Percentiles rank a stretch among this genome's conserved stretches.
Evolutionary conservation across 92 coral and sea anemone genomes (phyloP).

Genomic region (Heteractis magnifica): DNA sequence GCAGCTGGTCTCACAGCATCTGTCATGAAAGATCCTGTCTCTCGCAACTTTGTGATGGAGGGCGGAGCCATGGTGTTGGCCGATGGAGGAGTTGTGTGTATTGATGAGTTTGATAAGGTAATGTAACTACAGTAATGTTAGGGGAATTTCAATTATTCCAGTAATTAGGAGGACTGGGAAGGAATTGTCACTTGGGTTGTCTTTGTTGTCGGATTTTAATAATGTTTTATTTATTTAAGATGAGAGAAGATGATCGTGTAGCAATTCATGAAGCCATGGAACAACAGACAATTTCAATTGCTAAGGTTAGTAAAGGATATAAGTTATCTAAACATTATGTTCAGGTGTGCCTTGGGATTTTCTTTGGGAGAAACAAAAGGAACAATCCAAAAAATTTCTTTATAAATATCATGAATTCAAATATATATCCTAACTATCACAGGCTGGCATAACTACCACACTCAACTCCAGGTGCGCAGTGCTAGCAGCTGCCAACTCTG

Average conservation of each 20-base stretch:
- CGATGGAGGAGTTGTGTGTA: conserved; percentile 99
- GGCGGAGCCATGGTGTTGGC: conserved; percentile 99
- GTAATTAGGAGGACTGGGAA: too few relatives aligned
- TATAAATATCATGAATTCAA: neutral
- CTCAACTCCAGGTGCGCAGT: conserved; percentile 96
- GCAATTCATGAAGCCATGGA: conserved; percentile 99
- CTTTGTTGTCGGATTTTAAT: neutral
- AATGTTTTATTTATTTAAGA: conserved; percentile 36
- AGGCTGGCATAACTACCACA: conserved; percentile 99
- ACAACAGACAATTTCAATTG: conserved; percentile 95
- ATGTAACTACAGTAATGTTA: neutral
- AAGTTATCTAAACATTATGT: too few relatives aligned
- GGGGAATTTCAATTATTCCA: too few relatives aligned
- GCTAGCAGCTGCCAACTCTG: conserved; percentile 98
- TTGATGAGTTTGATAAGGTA: conserved; percentile 99
- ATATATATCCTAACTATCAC: neutral
- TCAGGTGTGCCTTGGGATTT: too few relatives aligned
- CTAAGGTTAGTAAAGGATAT: conserved; percentile 54
- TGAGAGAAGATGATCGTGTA: conserved; percentile 98
- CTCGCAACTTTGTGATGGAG: conserved; percentile 96
- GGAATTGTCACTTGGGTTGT: neutral
- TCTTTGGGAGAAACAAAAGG: neutral
- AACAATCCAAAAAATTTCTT: neutral
- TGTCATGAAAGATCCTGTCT: conserved; percentile 95
- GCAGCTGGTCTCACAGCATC: conserved; percentile 99